Percentiles rank a stretch among this genome's conserved stretches.
phyloP scores from a whole-genome alignment of 2,888 invertebrate genomes.

The Drosophila barbarae region DNA sequence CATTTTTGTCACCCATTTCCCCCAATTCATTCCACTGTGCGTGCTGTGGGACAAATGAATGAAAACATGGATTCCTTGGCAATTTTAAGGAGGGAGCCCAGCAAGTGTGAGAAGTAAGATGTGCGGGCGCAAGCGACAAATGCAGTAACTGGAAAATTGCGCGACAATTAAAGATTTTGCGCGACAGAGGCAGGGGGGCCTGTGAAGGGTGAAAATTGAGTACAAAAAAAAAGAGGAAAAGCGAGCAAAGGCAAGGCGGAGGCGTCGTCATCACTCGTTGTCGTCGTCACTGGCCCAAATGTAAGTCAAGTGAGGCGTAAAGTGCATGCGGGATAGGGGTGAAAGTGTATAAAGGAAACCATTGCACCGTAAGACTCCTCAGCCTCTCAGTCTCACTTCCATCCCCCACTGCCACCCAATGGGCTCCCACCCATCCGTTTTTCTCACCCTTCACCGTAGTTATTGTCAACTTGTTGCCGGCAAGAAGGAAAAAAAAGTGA shows the following conservation, averaged over 20 bases:
- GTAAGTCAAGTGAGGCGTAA: constrained; percentile 71
- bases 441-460: constrained; percentile 10
- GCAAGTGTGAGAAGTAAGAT: constrained; percentile 22
- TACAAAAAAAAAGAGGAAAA: background rate
- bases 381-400: background rate
- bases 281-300: constrained; percentile 48
- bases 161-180: constrained; percentile 75
- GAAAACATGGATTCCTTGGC: constrained; percentile 64
- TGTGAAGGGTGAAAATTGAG: background rate
- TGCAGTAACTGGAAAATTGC: constrained; percentile 76
- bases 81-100: constrained; percentile 39
- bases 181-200: constrained; percentile 19
- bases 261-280: constrained; percentile 35
- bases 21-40: constrained; percentile 42
- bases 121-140: constrained; percentile 48
- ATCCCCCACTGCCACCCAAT: constrained; percentile 7
- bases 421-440: background rate
- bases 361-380: constrained; percentile 14
- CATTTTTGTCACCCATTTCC: background rate
- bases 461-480: constrained; percentile 65
- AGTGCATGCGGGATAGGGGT: constrained; percentile 55
- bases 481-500: constrained; percentile 12
- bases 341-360: constrained; percentile 33
- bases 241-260: constrained; percentile 31
- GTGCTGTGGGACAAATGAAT: constrained; percentile 51